phyloP scores from a whole-genome alignment of 2,797 vertebrate species.

The Enteromius thamalakanensis region DNA sequence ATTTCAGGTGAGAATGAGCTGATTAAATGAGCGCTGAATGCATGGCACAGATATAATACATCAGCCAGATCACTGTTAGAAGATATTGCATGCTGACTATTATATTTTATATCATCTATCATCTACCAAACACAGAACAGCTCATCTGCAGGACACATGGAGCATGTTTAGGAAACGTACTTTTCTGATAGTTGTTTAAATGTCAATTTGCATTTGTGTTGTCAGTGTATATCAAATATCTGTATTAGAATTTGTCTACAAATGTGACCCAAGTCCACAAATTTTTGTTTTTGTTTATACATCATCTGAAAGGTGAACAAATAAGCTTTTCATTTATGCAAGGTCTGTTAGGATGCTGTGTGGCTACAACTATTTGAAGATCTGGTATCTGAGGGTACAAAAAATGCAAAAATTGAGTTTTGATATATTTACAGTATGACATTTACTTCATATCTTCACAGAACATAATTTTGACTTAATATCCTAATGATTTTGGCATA shows the following conservation, averaged over 20 bases:
- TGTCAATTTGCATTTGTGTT: not conserved
- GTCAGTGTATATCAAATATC: not conserved
- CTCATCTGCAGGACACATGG: not conserved
- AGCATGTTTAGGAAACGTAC: not conserved
- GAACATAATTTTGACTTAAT: no score
- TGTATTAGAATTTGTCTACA: not conserved
- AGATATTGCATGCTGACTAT: not conserved
- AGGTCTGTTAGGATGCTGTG: no score
- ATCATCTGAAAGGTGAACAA: no score
- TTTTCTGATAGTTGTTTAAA: not conserved
- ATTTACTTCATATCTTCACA: no score
- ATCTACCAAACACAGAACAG: not conserved
- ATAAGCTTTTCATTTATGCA: no score
- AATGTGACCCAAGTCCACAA: no score
- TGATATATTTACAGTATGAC: no score
- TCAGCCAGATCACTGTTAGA: slow-evolving; percentile 28
- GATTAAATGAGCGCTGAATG: slow-evolving; percentile 42
- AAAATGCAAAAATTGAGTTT: no score
- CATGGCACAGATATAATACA: slow-evolving; percentile 45
- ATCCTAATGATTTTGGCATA: no score
- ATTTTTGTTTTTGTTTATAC: no score
- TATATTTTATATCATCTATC: not conserved
- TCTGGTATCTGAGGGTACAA: no score
- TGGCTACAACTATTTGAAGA: no score
- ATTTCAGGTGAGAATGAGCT: slow-evolving; percentile 71